These are phyloP conservation scores for Percopsis omiscomaycus DNA, from an alignment of 2,797 vertebrate genomes.

Conservation along the genomic window DNA sequence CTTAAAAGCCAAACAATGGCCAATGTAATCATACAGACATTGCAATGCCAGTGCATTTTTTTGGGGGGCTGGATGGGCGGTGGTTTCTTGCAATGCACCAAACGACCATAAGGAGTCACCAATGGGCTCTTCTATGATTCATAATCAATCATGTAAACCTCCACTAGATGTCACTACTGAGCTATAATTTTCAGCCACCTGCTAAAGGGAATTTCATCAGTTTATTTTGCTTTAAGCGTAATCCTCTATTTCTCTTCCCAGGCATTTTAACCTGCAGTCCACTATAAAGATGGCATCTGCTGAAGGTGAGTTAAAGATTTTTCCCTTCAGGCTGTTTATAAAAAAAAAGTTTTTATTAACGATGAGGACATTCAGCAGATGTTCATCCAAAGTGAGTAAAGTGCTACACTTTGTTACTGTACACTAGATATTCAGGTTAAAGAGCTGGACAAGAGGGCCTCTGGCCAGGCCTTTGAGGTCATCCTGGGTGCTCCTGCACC, in stretches of 20 bases:
- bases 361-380: no score
- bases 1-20: slow-evolving; percentile 5
- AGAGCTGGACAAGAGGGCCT: slow-evolving; percentile 94
- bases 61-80: slow-evolving; percentile 66
- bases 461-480: slow-evolving; percentile 95
- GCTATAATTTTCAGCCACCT: not conserved
- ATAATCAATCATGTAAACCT: not conserved
- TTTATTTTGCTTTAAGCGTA: not conserved
- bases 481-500: slow-evolving; percentile 85
- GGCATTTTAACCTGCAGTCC: slow-evolving; percentile 40
- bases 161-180: slow-evolving; percentile 10
- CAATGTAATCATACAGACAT: slow-evolving; percentile 6
- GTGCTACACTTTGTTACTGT: not conserved
- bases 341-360: no score
- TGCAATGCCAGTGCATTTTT: slow-evolving; percentile 8
- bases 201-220: not conserved
- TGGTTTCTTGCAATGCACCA: slow-evolving; percentile 57
- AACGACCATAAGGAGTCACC: slow-evolving; percentile 28
- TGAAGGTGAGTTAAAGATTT: slow-evolving; percentile 53
- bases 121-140: not conserved
- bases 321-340: no score
- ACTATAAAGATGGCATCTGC: slow-evolving; percentile 59
- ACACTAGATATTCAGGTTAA: slow-evolving; percentile 88
- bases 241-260: slow-evolving; percentile 11
- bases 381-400: not conserved